Evolutionary conservation across 1,140 invertebrate genomes (phyloP).

Genomic region (Anoplophora glabripennis): DNA sequence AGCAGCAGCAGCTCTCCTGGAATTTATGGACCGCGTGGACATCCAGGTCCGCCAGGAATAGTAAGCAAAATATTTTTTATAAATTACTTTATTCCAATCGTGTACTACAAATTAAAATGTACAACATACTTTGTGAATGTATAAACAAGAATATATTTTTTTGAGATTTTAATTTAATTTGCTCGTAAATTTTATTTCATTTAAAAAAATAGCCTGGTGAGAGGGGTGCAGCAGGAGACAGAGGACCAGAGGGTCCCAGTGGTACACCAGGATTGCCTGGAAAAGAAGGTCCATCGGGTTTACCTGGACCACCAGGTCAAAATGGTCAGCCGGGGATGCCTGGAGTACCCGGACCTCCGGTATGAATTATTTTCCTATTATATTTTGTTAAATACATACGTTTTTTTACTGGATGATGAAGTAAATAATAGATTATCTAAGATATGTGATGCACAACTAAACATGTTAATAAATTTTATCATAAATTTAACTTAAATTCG

Average conservation of each 20-base stretch:
- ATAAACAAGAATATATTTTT: too few species aligned
- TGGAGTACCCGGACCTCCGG: slow-evolving; percentile 49
- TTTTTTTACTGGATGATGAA: too few species aligned
- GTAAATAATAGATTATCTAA: too few species aligned
- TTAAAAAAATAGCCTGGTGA: slow-evolving; percentile 36
- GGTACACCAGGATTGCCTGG: slow-evolving; percentile 52
- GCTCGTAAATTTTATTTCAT: background rate
- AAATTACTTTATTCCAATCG: background rate
- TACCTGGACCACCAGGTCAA: slow-evolving; percentile 47
- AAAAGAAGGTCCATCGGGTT: slow-evolving; percentile 41
- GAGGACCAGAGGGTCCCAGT: slow-evolving; percentile 38
- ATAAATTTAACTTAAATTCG: too few species aligned
- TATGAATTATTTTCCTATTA: slow-evolving; percentile 13
- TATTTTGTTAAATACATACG: background rate
- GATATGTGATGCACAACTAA: too few species aligned
- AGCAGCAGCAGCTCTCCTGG: slow-evolving; percentile 33
- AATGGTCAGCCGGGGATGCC: slow-evolving; percentile 48
- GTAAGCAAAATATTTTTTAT: slow-evolving; percentile 30
- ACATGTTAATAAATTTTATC: too few species aligned
- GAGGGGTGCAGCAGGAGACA: slow-evolving; percentile 41
- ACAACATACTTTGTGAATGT: too few species aligned
- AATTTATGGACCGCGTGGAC: slow-evolving; percentile 44
- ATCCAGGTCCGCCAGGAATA: slow-evolving; percentile 43
- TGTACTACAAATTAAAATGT: too few species aligned
- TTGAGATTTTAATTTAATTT: background rate